Evolutionary conservation across 2,888 invertebrate species (phyloP), one percentile per base, ranked within the genome.

Genomic region (Ecdyonurus torrentis): DNA sequence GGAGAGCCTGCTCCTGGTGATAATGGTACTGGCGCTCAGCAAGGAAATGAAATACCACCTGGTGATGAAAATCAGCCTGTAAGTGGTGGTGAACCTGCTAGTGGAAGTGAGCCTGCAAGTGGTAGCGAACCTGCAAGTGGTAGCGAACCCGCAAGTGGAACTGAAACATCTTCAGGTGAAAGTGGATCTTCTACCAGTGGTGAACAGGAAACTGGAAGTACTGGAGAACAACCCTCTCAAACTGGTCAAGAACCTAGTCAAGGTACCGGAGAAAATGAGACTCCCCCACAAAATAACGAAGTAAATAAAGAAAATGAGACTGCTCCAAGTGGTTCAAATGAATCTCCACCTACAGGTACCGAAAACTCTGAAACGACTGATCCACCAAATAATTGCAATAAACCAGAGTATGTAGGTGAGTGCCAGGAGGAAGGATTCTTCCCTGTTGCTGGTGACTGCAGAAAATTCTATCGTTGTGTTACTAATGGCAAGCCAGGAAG

Each of bases 401-500:
- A 59, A 25, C 61, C 58, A 25, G 37, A 62, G 20, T 55, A 58
- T n/a, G 61, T 58, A 15, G 64, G 59, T 10, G 65, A 67, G 24
- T 71, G 71, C 63, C 50, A 65, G 7, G 67, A 68, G 5, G 70
- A 71, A 65, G 71, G 71, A n/a, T 70, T 71, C 61, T 67, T 68
- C 61, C 68, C 70, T 3, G 69, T 69, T 2, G 66, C 65, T 59
- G 69, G 68, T 58, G 66, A 70, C 59, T 71, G 71, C 63, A 69
- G 61, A 18, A 69, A 68, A 58, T 63, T 63, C 52, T 63, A 65
- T 25, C 65, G 67, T 15, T 67, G 67, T 62, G 65, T 66, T 23
- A 76, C 78, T 64, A 79, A 81, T 70, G 83, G 81, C 0, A 75
- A 78, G 25, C 81, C 80, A 65, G 77, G 78, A 2, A 55, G 55